Conservation (phyloP, 2,888 invertebrate genomes). For the Clusia tigrina region DNA sequence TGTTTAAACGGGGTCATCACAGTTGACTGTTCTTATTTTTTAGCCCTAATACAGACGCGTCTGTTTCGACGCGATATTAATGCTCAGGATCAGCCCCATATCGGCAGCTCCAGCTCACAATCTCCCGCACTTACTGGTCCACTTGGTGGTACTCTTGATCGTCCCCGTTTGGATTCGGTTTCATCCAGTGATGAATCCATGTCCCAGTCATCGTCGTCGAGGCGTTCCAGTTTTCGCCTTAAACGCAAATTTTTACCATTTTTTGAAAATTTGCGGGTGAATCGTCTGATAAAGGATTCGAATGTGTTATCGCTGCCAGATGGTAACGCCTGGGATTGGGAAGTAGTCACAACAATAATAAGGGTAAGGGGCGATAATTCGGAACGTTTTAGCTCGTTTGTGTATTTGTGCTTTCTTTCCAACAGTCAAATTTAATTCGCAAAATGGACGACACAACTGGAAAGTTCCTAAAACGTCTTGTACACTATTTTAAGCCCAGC, state of each 20-base stretch:
- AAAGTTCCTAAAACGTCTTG: constrained; percentile 77
- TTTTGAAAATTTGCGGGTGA: constrained; percentile 69
- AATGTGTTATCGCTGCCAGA: constrained; percentile 83
- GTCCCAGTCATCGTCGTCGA: constrained; percentile 53
- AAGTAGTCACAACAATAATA: constrained; percentile 82
- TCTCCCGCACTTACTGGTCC: constrained; percentile 18
- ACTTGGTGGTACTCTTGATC: constrained; percentile 51
- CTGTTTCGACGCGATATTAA: constrained; percentile 63
- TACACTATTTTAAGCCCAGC: constrained; percentile 87
- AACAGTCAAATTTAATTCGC: constrained; percentile 66
- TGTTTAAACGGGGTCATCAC: no score
- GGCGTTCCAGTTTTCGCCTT: constrained; percentile 60
- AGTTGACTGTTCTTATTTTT: constrained; percentile 27
- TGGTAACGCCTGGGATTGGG: constrained; percentile 91
- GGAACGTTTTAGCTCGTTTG: background rate
- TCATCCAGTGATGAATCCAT: constrained; percentile 65
- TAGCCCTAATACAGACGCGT: constrained; percentile 61
- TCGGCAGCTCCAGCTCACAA: constrained; percentile 27
- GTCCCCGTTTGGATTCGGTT: constrained; percentile 63
- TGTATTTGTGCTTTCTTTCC: background rate
- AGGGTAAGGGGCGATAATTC: constrained; percentile 68
- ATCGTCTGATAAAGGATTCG: constrained; percentile 79
- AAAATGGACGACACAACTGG: constrained; percentile 74
- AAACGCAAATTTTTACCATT: constrained; percentile 66
- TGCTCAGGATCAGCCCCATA: constrained; percentile 48